These are phyloP conservation scores for Atlantisia rogersi DNA, from an alignment of 2,113 vertebrate genomes.

Conservation along the genomic window DNA sequence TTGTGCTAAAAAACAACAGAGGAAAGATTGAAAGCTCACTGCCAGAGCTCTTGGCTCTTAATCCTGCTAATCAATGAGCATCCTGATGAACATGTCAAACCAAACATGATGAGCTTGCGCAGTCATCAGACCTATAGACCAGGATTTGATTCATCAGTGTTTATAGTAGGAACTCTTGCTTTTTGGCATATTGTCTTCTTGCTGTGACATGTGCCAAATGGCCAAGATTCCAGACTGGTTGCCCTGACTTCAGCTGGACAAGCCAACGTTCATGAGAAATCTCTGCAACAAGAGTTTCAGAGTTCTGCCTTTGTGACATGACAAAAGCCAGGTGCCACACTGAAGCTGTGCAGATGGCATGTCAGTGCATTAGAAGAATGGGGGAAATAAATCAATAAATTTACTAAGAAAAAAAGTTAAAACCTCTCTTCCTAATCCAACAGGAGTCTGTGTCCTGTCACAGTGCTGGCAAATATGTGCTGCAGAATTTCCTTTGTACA, in stretches of 20 bases:
- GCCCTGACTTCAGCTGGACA: not conserved
- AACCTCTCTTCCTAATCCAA: not conserved
- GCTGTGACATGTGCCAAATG: not conserved
- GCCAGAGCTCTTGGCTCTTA: not conserved
- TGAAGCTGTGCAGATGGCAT: not conserved
- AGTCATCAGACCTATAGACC: not conserved
- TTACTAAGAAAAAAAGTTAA: not conserved
- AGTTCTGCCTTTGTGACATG: not conserved
- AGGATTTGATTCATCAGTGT: not conserved
- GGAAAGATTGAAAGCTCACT: not conserved
- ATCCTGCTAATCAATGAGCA: not conserved
- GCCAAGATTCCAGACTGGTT: not conserved
- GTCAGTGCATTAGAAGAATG: not conserved
- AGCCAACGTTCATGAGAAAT: not conserved
- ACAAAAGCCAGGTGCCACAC: not conserved
- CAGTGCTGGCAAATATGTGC: not conserved
- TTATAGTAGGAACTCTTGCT: not conserved
- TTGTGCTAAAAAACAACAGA: not conserved
- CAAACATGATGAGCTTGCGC: not conserved
- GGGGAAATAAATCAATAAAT: not conserved
- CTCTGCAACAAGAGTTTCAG: not conserved
- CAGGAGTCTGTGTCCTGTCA: not conserved
- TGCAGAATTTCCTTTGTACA: slow-evolving; percentile 26
- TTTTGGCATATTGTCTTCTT: not conserved
- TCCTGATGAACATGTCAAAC: not conserved